phyloP scores from a whole-genome alignment of 35 echinoderm and acorn worm species.

The Apostichopus californicus region DNA sequence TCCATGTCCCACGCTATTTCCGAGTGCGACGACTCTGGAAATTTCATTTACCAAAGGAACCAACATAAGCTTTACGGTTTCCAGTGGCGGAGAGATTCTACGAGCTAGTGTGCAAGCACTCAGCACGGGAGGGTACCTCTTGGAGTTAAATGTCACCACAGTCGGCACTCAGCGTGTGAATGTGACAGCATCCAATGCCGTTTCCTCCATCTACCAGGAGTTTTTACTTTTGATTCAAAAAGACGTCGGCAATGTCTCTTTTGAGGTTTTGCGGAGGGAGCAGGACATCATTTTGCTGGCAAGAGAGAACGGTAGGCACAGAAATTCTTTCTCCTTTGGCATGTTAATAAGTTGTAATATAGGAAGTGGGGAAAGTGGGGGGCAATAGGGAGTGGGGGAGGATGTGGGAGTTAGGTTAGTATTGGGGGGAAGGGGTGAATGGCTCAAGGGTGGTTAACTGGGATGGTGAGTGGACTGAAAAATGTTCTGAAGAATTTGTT shows the following conservation, averaged over 20 bases:
- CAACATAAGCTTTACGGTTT: neutral
- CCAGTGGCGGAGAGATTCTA: neutral
- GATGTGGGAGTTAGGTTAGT: too few species aligned
- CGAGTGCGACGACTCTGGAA: neutral
- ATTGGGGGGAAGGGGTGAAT: too few species aligned
- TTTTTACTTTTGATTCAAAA: slow-evolving; percentile 6
- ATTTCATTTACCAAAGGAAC: neutral
- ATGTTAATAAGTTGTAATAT: too few species aligned
- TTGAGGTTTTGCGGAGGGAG: neutral
- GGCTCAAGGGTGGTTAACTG: too few species aligned
- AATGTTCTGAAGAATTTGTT: too few species aligned
- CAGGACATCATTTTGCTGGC: slow-evolving; percentile 49
- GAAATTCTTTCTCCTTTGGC: too few species aligned
- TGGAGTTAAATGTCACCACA: slow-evolving; percentile 8
- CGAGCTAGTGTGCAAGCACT: neutral
- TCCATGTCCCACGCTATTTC: neutral
- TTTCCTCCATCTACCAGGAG: neutral
- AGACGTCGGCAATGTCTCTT: slow-evolving; percentile 19
- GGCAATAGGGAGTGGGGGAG: too few species aligned
- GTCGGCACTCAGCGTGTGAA: neutral
- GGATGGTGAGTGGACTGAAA: too few species aligned
- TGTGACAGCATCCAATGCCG: slow-evolving; percentile 27
- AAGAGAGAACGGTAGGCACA: slow-evolving; percentile 76
- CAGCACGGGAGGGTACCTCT: neutral
- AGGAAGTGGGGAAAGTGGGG: too few species aligned